Evolutionary conservation across 2,113 vertebrate species (phyloP).

Genomic region (Menidia beryllina): DNA sequence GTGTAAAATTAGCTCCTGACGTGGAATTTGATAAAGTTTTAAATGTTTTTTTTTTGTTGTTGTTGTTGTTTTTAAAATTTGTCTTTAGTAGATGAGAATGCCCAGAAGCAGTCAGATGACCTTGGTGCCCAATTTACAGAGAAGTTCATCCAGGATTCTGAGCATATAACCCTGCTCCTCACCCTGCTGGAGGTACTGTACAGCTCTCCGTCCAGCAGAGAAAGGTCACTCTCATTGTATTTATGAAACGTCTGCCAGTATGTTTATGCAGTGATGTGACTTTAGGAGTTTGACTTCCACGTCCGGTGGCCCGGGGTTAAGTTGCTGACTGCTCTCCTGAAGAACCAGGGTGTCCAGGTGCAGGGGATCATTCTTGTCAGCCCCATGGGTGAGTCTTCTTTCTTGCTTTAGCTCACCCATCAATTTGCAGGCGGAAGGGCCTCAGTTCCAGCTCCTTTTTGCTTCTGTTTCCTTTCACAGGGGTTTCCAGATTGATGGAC

Average conservation of each 20-base stretch:
- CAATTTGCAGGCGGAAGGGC: background rate
- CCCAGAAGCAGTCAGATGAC: constrained; percentile 90
- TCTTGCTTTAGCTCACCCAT: background rate
- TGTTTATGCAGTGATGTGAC: constrained; percentile 4
- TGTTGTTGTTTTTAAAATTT: background rate
- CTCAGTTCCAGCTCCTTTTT: background rate
- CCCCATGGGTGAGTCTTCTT: constrained; percentile 90
- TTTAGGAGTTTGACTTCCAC: constrained; percentile 97
- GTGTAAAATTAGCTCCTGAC: background rate
- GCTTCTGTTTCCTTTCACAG: constrained; percentile 72
- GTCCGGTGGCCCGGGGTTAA: constrained; percentile 98
- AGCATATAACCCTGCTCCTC: constrained; percentile 91
- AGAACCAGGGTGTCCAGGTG: constrained; percentile 90
- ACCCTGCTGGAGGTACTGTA: constrained; percentile 89
- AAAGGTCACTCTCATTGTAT: background rate
- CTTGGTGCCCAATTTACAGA: constrained; percentile 93
- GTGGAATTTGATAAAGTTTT: background rate
- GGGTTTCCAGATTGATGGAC: constrained; percentile 98
- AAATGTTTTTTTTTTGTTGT: background rate
- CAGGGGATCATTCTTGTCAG: constrained; percentile 97
- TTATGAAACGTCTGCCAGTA: background rate
- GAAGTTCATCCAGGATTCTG: constrained; percentile 91
- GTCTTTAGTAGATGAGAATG: constrained; percentile 86
- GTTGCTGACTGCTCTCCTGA: constrained; percentile 92
- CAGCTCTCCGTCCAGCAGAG: background rate